Percentiles rank a stretch among this genome's conserved stretches.
These are phyloP conservation scores for Phyllotreta striolata DNA, from an alignment of 2,888 invertebrate genomes.

Conservation along the genomic window DNA sequence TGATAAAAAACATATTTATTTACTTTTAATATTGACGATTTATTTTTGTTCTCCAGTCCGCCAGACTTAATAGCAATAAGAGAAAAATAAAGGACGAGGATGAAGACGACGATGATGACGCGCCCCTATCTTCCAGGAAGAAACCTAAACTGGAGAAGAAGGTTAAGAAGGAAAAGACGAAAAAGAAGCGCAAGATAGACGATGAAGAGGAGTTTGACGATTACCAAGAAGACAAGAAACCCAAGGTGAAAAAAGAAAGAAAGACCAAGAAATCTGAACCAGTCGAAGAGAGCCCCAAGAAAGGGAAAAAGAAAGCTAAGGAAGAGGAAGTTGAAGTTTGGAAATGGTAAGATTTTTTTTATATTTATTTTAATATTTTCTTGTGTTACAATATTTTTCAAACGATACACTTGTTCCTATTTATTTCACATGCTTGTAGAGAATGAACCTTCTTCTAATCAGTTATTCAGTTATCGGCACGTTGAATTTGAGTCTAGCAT, in stretches of 20 bases:
- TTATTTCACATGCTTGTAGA: neutral
- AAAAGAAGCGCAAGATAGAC: conserved; percentile 34
- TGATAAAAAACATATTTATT: too few relatives aligned
- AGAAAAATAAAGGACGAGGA: conserved; percentile 67
- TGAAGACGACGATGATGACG: conserved; percentile 74
- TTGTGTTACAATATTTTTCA: neutral
- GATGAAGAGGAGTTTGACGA: conserved; percentile 66
- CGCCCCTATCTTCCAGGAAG: conserved; percentile 73
- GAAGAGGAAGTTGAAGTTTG: conserved; percentile 87
- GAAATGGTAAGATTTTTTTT: conserved; percentile 77
- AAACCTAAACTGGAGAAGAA: conserved; percentile 70
- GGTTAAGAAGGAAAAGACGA: conserved; percentile 61
- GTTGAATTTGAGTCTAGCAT: too few relatives aligned
- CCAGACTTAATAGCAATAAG: conserved; percentile 54
- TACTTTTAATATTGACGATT: neutral
- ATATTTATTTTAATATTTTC: neutral
- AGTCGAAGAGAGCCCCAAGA: conserved; percentile 63
- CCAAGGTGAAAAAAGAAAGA: conserved; percentile 54
- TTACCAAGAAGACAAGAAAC: conserved; percentile 66
- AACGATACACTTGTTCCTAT: too few relatives aligned
- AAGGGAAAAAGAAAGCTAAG: conserved; percentile 76
- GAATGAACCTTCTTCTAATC: neutral
- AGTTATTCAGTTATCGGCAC: too few relatives aligned
- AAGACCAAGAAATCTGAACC: conserved; percentile 48
- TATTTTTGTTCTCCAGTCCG: conserved; percentile 44